phyloP scores from a whole-genome alignment of 1,140 invertebrate genomes.

The Tetraneura akinire region DNA sequence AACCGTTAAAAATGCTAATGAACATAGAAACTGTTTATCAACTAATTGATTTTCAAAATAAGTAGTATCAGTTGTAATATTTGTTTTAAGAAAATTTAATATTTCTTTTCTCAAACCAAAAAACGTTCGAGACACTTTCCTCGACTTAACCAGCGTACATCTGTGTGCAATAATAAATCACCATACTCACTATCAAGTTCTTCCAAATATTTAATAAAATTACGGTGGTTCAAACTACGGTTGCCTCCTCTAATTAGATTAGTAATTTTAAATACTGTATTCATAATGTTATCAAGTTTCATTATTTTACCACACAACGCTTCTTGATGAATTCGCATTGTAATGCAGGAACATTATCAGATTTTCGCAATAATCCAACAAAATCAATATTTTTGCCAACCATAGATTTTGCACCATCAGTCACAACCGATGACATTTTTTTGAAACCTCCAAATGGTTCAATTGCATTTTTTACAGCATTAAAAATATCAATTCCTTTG shows the following conservation, averaged over 20 bases:
- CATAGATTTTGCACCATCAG: neutral
- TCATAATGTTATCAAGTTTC: neutral
- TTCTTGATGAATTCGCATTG: neutral
- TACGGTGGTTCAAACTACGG: neutral
- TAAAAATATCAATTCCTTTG: neutral
- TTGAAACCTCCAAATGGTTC: neutral
- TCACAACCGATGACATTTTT: constrained; percentile 23
- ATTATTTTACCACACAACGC: constrained; percentile 13
- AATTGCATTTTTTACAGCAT: neutral
- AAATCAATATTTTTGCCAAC: constrained; percentile 10
- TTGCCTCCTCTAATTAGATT: constrained; percentile 14
- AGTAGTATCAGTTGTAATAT: neutral
- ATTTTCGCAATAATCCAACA: constrained; percentile 1
- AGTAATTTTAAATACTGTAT: constrained; percentile 21
- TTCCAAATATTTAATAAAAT: neutral
- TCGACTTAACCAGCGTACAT: neutral
- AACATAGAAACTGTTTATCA: constrained; percentile 4
- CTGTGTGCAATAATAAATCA: neutral
- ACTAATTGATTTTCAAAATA: neutral
- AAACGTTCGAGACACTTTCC: neutral
- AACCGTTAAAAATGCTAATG: too few relatives aligned
- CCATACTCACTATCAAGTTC: constrained; percentile 11
- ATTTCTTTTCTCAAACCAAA: constrained; percentile 7
- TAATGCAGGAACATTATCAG: neutral
- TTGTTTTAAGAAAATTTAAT: neutral